Evolutionary conservation across 2,888 invertebrate species (phyloP), one percentile per base, ranked within the genome.

Genomic region (Epinotia nisella): DNA sequence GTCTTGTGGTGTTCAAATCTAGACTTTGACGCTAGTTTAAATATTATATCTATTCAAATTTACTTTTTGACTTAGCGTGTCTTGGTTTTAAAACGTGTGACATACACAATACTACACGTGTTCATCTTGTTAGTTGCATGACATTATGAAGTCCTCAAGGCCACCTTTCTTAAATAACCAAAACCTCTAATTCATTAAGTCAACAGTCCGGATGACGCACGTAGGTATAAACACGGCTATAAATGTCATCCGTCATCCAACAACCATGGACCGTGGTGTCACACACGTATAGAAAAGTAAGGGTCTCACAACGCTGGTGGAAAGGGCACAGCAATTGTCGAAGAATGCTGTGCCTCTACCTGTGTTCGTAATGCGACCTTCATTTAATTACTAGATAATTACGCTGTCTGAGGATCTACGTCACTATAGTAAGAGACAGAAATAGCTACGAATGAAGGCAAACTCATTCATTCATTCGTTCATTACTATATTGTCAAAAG

Each of bases 351-450:
- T 56, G 15, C 29, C 29, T 24, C 58, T 58, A 58, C 29, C 58
- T 58, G 58, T 15, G 58, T n/a, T 49, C n/a, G 15, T 49, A n/a
- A 15, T 58, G 29, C n/a, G 29, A 58, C 58, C 58, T 58, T 58
- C n/a, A 29, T 29, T 56, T 21, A 24, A 56, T 24, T 29, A n/a
- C 29, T 58, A 29, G 58, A 15, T 58, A 58, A 58, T 29, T 24
- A 56, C n/a, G 24, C 11, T 15, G 15, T 15, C 24, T 15, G 29
- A 15, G n/a, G 29, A 58, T 58, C 2, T 35, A 29, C 5, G 7
- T 3, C 2, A 13, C 3, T n/a, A 2, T 15, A 15, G 13, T n/a
- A 49, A 49, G 5, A n/a, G 49, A 1, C 49, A 45, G 45, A 45
- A 45, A 15, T 45, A n/a, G 45, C 11, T 39, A 45, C 45, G 1